Evolutionary conservation across 2,113 vertebrate species (phyloP), one percentile per base, ranked within the genome.

Genomic region (Porphyrio hochstetteri): DNA sequence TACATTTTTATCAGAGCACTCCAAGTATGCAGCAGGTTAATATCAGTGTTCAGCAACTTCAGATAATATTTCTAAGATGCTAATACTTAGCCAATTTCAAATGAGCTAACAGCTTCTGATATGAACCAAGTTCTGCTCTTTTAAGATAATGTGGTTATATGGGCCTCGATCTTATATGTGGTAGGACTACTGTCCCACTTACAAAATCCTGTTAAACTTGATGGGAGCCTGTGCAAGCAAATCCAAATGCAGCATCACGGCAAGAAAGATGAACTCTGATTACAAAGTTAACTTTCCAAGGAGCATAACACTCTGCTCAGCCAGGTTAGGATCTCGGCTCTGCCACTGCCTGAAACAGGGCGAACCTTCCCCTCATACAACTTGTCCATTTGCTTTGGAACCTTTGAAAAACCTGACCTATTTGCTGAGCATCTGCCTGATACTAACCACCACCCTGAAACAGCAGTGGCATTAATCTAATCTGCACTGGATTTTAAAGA

Each of bases 1-100:
- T 93, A 80, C 85, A 96, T 94, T 92, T 44, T 97, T 95, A 92
- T 97, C 90, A 94, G 86, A 96, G 18, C 82, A 80, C 71, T 94
- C 87, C 89, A 95, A 95, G 90, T 92, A 95, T 93, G 82, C 72
- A 92, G 93, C 77, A 95, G 92, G 95, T 97, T 97, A 94, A 92
- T 88, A 96, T 83, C 75, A 92, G 75, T 55, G 64, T 77, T 91
- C 88, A 85, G 63, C 84, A 92, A 96, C 85, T 95, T 91, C 92
- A 93, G 95, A 95, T 95, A 93, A 61, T 94, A 96, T 95, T 96
- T 96, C 78, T 87, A 91, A 97, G 92, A 93, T 95, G 89, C 60
- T 95, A 95, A 95, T 95, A 57, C 96, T 97, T 95, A 95, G 67
- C 84, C 82, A 84, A 52, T 90, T 90, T 96, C 88, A 92, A 91